Conservation (phyloP, 2,113 vertebrate genomes). For the Galeopterus variegatus region DNA sequence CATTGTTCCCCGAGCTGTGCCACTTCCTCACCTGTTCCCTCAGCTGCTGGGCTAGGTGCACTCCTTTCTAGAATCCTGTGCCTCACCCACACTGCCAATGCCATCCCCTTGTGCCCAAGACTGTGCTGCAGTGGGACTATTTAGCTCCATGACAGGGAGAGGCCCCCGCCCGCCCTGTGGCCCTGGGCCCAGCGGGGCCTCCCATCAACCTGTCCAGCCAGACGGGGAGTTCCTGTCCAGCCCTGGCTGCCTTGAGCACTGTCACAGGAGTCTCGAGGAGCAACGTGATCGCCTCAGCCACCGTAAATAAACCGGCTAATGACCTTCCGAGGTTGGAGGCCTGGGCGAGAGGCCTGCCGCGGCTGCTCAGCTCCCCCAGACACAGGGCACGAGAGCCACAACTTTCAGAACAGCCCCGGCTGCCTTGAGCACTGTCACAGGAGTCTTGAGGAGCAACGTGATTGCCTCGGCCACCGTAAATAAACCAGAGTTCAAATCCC, state of each 20-base stretch:
- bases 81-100: neutral
- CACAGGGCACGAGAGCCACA: accelerated
- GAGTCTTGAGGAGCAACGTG: neutral
- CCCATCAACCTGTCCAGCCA: accelerated
- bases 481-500: too few relatives aligned
- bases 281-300: accelerated
- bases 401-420: accelerated
- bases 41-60: neutral
- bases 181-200: neutral
- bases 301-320: too few relatives aligned
- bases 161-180: neutral
- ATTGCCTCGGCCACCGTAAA: accelerated
- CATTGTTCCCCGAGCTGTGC: neutral
- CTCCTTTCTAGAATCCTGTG: neutral
- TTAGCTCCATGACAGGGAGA: accelerated
- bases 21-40: neutral
- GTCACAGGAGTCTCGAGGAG: accelerated
- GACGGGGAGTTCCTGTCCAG: neutral
- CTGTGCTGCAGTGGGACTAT: neutral
- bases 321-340: accelerated
- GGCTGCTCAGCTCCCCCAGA: too few relatives aligned
- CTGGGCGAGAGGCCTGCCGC: neutral
- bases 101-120: neutral
- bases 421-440: accelerated
- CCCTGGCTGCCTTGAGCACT: accelerated